These are phyloP conservation scores for Shargacucullia verbasci DNA, from an alignment of 2,888 invertebrate species.

Conservation along the genomic window DNA sequence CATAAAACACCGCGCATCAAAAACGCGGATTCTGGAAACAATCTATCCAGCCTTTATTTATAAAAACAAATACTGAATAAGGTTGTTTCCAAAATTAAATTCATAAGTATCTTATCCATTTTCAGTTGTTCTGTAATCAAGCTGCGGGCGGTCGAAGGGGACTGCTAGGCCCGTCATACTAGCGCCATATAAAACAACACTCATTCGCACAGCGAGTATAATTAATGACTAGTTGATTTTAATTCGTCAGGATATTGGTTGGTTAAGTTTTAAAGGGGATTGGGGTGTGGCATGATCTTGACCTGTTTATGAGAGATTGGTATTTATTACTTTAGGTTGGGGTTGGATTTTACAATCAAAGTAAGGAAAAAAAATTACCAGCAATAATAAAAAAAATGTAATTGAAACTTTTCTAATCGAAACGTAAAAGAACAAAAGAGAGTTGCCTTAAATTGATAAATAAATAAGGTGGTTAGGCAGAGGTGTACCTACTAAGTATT, in stretches of 20 bases:
- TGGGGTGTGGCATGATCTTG: slow-evolving; percentile 15
- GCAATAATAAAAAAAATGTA: too few relatives aligned
- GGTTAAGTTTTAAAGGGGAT: slow-evolving; percentile 4
- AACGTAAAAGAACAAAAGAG: too few relatives aligned
- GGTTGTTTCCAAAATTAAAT: neutral
- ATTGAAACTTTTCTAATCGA: too few relatives aligned
- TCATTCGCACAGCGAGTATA: slow-evolving; percentile 56
- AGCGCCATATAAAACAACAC: slow-evolving; percentile 59
- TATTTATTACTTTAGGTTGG: slow-evolving; percentile 3
- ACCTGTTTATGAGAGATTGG: slow-evolving; percentile 13
- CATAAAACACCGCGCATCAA: too few relatives aligned
- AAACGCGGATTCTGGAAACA: too few relatives aligned
- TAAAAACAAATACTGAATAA: neutral
- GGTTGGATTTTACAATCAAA: too few relatives aligned
- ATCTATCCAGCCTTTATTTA: too few relatives aligned
- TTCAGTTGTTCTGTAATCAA: slow-evolving; percentile 19
- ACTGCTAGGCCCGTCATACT: slow-evolving; percentile 47
- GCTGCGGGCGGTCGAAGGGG: slow-evolving; percentile 48
- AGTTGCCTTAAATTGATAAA: too few relatives aligned
- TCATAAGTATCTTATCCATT: slow-evolving; percentile 28
- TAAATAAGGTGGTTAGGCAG: too few relatives aligned
- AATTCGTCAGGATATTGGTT: slow-evolving; percentile 48
- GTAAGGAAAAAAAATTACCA: too few relatives aligned
- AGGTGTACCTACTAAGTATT: too few relatives aligned
- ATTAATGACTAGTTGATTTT: slow-evolving; percentile 64